These are phyloP conservation scores for Drosophila mayaguana DNA, from an alignment of 2,888 invertebrate species.

Conservation along the genomic window DNA sequence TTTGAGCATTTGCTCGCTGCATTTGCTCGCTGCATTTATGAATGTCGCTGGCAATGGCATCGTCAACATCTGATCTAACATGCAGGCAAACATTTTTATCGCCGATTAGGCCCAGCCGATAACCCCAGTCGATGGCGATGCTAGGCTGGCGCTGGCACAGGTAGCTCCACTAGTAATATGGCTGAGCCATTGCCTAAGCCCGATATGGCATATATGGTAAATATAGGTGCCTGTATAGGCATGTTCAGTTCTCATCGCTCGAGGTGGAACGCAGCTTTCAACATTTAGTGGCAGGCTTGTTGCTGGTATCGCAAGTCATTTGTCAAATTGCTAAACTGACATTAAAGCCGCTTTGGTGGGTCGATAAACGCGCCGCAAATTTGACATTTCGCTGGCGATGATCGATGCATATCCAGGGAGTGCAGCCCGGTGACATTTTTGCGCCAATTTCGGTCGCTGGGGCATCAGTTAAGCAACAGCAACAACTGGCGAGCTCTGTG, in stretches of 20 bases:
- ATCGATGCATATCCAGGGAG: conserved; percentile 69
- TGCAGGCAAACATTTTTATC: conserved; percentile 70
- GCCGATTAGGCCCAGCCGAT: conserved; percentile 57
- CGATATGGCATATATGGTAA: neutral
- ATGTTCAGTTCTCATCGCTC: conserved; percentile 40
- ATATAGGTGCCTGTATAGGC: neutral
- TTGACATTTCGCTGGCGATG: conserved; percentile 74
- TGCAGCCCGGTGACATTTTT: conserved; percentile 74
- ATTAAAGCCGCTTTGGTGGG: conserved; percentile 71
- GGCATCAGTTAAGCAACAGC: conserved; percentile 74
- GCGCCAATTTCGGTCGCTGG: conserved; percentile 79
- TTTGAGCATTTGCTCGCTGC: neutral
- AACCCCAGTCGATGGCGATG: conserved; percentile 41
- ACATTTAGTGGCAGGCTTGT: conserved; percentile 38
- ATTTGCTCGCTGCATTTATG: conserved; percentile 51
- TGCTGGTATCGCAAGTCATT: conserved; percentile 69
- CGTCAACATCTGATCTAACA: conserved; percentile 68
- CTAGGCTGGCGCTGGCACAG: conserved; percentile 18
- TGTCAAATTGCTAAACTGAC: conserved; percentile 79
- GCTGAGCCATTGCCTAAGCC: neutral
- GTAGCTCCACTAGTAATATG: conserved; percentile 19
- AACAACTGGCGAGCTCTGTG: conserved; percentile 51
- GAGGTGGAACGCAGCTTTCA: conserved; percentile 49
- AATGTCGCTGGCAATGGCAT: conserved; percentile 51
- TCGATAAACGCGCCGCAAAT: conserved; percentile 72